Percentiles rank a stretch among this genome's conserved stretches.
Evolutionary conservation across 1,140 invertebrate genomes (phyloP).

Genomic region (Augochlora pura): DNA sequence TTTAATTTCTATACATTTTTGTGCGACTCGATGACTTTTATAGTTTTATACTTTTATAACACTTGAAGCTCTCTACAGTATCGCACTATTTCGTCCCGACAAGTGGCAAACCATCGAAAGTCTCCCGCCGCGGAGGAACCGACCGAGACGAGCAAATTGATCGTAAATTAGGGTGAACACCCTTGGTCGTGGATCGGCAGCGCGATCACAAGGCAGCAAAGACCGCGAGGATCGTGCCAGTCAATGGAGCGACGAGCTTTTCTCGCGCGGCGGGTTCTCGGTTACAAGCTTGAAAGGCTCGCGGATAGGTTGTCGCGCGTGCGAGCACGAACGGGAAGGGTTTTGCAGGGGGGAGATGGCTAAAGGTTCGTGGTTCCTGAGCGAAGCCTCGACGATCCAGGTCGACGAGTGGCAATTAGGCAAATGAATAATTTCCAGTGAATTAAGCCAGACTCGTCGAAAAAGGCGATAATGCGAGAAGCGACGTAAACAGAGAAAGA

Average conservation of each 20-base stretch:
- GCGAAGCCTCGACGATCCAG: conserved; percentile 43
- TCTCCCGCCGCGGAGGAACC: no score
- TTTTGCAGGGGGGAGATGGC: not conserved
- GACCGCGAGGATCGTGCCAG: not conserved
- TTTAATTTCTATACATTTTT: not conserved
- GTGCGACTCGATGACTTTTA: not conserved
- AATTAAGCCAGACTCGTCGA: conserved; percentile 61
- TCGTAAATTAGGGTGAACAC: no score
- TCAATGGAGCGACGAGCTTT: conserved; percentile 19
- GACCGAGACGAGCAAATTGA: no score
- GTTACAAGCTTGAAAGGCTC: conserved; percentile 11
- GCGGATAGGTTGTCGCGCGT: conserved; percentile 36
- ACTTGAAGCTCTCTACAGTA: no score
- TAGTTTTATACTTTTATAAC: no score
- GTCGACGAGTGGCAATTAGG: conserved; percentile 67
- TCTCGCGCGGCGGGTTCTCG: conserved; percentile 6
- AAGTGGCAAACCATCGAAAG: no score
- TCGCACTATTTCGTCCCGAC: no score
- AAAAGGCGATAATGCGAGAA: conserved; percentile 67
- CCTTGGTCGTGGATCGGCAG: no score
- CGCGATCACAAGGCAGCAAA: no score
- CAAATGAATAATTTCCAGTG: conserved; percentile 69
- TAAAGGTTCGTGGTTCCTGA: conserved; percentile 28
- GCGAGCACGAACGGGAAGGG: conserved; percentile 22
- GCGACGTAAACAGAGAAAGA: conserved; percentile 48